Base-by-base conservation (phyloP, 2,113 vertebrate genomes). In the Melozone crissalis region DNA sequence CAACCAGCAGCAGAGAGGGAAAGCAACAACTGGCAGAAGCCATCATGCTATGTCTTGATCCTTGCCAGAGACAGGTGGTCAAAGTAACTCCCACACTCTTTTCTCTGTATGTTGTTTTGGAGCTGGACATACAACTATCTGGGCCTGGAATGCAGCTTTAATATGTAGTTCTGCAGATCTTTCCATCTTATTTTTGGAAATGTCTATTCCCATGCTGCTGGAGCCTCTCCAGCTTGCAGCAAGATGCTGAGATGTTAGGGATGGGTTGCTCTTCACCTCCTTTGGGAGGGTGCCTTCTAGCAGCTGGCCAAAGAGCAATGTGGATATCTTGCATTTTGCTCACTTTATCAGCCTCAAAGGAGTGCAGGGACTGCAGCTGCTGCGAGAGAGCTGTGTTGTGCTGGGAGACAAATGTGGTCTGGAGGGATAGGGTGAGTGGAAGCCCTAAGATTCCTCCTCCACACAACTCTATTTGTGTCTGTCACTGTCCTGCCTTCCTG, bases 21-120 rank as follows among this genome's bases (percentile, higher is more conserved):
- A 97, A 97, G 95, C 89, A 98, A 89, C 97, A 98, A 97, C 97
- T 98, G 97, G 82, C 78, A 46, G 78, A 91, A 95, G 62, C 91
- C 78, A 68, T 91, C 91, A 80, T 58, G 65, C 33, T 77, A 61
- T 95, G 84, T 89, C 97, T 97, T 96, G 97, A 97, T 97, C 95
- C 97, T 96, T 31, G 4, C 59, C 67, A 88, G 73, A 87, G 94
- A 97, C 97, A 98, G 96, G 96, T 97, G 97, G 97, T 54, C 87
- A 94, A 78, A 89, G 63, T 47, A 84, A 59, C 52, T 89, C 95
- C 95, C 91, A 80, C 84, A 62, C 58, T 69, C 65, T 94, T 94
- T 59, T 41, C 52, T 81, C 47, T 16, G 8, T 92, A 74, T 0
- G 9, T 72, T 82, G 79, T 76, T 89, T 80, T 90, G 86, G 61